phyloP scores from a whole-genome alignment of 1,140 invertebrate genomes.

The Drosophila micromelanica region DNA sequence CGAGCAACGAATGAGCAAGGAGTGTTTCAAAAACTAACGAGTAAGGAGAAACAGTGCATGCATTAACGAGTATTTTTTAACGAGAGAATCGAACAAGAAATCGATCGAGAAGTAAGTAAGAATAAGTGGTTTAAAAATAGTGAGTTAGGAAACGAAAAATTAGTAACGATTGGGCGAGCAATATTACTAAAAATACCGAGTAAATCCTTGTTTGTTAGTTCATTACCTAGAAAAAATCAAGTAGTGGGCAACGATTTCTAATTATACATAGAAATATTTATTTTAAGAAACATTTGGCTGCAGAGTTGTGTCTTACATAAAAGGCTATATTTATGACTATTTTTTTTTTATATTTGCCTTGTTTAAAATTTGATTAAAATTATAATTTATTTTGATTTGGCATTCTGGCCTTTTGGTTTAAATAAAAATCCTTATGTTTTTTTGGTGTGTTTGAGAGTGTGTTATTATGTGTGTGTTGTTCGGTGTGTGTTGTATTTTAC shows the following conservation, averaged over 20 bases:
- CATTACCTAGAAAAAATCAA: no score
- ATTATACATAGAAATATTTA: no score
- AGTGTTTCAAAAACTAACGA: not conserved
- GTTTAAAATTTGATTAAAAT: not conserved
- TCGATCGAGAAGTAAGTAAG: not conserved
- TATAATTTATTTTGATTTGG: not conserved
- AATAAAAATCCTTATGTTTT: not conserved
- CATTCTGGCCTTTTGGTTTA: not conserved
- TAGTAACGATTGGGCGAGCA: no score
- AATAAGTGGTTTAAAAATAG: not conserved
- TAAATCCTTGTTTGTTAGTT: no score
- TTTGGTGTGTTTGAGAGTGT: slow-evolving; percentile 6
- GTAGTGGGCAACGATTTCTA: no score
- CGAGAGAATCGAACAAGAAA: no score
- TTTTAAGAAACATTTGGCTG: not conserved
- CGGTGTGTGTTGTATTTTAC: slow-evolving; percentile 45
- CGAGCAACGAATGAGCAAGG: not conserved
- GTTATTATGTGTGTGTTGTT: slow-evolving; percentile 2
- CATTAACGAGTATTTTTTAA: not conserved
- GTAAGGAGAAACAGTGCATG: not conserved
- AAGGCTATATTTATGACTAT: not conserved
- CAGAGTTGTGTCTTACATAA: no score
- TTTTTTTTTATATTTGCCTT: not conserved
- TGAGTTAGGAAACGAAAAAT: no score
- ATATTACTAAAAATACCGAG: no score